A percentile compares a stretch with the other conserved stretches of the same genome.
phyloP scores from a whole-genome alignment of 2,797 vertebrate genomes.

The Octomys mimax region DNA sequence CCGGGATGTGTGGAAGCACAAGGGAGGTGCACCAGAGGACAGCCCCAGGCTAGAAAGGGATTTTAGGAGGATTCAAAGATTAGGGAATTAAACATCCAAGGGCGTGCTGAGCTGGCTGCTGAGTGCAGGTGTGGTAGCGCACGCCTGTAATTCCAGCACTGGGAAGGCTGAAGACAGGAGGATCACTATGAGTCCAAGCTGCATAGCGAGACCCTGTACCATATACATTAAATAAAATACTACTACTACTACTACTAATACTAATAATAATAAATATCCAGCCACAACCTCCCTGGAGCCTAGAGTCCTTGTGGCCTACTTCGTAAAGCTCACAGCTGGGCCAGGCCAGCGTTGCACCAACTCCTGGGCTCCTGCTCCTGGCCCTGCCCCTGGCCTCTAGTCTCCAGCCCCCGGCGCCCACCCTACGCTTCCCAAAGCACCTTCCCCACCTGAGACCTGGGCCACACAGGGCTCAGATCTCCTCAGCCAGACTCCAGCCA shows the following conservation, averaged over 20 bases:
- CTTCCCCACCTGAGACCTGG: background rate
- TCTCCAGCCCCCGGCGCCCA: too few species aligned
- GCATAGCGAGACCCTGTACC: too few species aligned
- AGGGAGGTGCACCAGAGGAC: background rate
- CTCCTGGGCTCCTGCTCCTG: background rate
- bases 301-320: background rate
- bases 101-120: too few species aligned
- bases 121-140: too few species aligned
- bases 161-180: too few species aligned
- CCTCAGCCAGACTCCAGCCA: background rate
- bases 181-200: too few species aligned
- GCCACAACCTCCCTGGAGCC: background rate
- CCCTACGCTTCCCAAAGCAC: background rate
- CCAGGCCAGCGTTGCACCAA: background rate
- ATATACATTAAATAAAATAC: too few species aligned
- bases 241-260: too few species aligned
- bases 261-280: background rate
- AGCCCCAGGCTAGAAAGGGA: background rate
- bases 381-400: background rate
- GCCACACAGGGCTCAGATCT: background rate
- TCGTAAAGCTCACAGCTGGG: background rate
- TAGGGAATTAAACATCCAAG: constrained; percentile 14
- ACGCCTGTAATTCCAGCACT: too few species aligned
- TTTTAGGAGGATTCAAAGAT: constrained; percentile 51
- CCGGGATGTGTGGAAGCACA: background rate